These are phyloP conservation scores for Penaeus japonicus DNA, from an alignment of 1,140 invertebrate species.

Conservation along the genomic window DNA sequence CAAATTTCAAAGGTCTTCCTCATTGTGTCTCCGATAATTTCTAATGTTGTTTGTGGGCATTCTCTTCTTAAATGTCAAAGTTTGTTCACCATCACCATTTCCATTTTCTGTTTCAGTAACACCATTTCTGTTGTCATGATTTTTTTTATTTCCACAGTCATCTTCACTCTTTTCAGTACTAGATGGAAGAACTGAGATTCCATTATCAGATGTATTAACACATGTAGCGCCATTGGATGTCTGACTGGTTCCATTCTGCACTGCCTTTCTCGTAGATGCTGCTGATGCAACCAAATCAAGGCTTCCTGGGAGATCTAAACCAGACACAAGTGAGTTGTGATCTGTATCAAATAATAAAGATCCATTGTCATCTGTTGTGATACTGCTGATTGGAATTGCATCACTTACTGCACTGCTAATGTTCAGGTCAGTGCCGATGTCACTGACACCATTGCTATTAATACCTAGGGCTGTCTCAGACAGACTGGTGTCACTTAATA, in stretches of 20 bases:
- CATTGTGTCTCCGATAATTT: conserved; percentile 40
- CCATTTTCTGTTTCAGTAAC: conserved; percentile 27
- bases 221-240: conserved; percentile 27
- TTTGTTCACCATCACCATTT: not conserved
- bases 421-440: conserved; percentile 36
- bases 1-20: conserved; percentile 33
- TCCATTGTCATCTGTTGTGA: conserved; percentile 37
- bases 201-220: conserved; percentile 27
- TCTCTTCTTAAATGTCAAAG: conserved; percentile 34
- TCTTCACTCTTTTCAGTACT: conserved; percentile 31
- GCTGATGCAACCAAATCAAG: conserved; percentile 10
- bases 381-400: conserved; percentile 45
- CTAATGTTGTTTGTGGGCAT: conserved; percentile 33
- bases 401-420: conserved; percentile 40
- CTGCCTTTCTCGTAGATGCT: conserved; percentile 10
- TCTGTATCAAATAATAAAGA: conserved; percentile 39
- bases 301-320: conserved; percentile 30
- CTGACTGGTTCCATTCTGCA: conserved; percentile 37
- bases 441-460: conserved; percentile 36
- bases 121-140: not conserved
- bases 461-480: conserved; percentile 30
- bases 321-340: conserved; percentile 28
- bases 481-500: conserved; percentile 35
- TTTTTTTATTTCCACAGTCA: not conserved
- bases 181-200: conserved; percentile 8